phyloP scores from a whole-genome alignment of 1,140 invertebrate species.

The Polypedilum vanderplanki region DNA sequence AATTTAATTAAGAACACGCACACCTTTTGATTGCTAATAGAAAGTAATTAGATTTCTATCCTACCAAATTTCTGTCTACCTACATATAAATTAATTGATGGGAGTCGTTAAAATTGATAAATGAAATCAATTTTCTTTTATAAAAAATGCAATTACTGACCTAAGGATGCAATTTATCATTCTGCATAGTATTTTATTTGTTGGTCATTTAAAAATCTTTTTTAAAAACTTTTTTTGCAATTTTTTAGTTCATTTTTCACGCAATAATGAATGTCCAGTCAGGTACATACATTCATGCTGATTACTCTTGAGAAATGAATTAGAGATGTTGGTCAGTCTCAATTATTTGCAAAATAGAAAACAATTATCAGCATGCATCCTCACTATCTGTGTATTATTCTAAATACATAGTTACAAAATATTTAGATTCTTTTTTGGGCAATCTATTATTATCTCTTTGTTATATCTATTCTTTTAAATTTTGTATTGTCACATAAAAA shows the following conservation, averaged over 20 bases:
- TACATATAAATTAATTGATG: not conserved
- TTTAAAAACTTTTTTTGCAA: not conserved
- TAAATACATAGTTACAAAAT: not conserved
- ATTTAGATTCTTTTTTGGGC: not conserved
- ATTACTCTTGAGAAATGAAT: too few species aligned
- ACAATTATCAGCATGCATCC: not conserved
- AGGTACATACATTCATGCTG: too few species aligned
- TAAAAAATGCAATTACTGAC: too few species aligned
- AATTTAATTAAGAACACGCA: not conserved
- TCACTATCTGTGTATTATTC: not conserved
- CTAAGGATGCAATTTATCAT: too few species aligned
- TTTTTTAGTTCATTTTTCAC: not conserved
- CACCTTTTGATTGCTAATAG: not conserved
- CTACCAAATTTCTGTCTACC: not conserved
- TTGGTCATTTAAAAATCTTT: too few species aligned
- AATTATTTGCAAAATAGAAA: constrained; percentile 9
- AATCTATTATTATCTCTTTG: too few species aligned
- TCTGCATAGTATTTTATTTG: too few species aligned
- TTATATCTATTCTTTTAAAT: too few species aligned
- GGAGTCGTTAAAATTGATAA: too few species aligned
- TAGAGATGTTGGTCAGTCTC: not conserved
- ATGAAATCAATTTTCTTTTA: too few species aligned
- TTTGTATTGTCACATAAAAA: too few species aligned
- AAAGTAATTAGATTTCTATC: not conserved
- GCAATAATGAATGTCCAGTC: constrained; percentile 6